Evolutionary conservation across 1,140 invertebrate genomes (phyloP).

Genomic region (Grapholita molesta): DNA sequence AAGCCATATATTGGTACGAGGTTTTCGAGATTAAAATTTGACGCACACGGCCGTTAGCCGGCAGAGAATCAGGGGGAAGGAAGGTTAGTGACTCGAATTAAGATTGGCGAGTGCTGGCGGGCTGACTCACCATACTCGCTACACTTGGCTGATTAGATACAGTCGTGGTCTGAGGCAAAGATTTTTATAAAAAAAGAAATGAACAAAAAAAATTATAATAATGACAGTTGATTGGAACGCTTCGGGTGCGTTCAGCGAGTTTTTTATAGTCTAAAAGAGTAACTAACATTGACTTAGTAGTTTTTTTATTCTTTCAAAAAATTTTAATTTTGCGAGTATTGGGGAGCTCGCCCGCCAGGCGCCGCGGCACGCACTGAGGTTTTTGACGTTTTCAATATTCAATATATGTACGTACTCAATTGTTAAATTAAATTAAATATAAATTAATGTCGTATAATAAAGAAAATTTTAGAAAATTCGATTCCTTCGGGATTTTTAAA

Average conservation of each 20-base stretch:
- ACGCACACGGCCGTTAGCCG: conserved; percentile 47
- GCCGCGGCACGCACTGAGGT: conserved; percentile 2
- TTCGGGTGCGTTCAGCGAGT: no score
- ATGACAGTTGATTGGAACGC: no score
- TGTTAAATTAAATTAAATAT: conserved; percentile 12
- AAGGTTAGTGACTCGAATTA: conserved; percentile 10
- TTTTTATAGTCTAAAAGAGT: no score
- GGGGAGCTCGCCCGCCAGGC: not conserved
- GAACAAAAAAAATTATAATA: no score
- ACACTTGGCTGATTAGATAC: not conserved
- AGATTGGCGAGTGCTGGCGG: not conserved
- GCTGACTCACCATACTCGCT: not conserved
- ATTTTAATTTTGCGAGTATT: not conserved
- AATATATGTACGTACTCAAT: conserved; percentile 14
- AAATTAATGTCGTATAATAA: conserved; percentile 8
- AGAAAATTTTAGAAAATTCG: not conserved
- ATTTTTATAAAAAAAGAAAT: no score
- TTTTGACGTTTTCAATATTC: conserved; percentile 9
- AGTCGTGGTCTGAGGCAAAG: no score
- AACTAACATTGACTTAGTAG: no score
- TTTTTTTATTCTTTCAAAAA: no score
- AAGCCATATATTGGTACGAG: conserved; percentile 39
- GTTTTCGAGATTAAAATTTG: conserved; percentile 20
- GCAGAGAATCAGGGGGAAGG: conserved; percentile 20
- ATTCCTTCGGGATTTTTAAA: conserved; percentile 9